Evolutionary conservation across 2,113 vertebrate species (phyloP).

Genomic region (Notarius quadriscutis): DNA sequence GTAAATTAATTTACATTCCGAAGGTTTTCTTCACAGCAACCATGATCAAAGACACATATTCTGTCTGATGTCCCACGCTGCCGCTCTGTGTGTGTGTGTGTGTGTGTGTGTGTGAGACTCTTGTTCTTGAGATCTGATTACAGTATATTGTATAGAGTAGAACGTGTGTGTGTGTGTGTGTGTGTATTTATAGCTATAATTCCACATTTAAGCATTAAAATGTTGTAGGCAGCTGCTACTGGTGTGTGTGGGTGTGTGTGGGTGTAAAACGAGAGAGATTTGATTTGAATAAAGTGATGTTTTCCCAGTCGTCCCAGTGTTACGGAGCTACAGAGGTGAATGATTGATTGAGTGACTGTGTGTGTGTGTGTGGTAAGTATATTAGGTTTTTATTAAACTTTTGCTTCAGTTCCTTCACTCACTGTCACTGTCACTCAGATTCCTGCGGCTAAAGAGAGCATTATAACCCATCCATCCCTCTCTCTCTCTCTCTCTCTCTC

Average conservation of each 20-base stretch:
- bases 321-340: slow-evolving; percentile 41
- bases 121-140: slow-evolving; percentile 20
- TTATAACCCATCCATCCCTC: slow-evolving; percentile 61
- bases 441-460: slow-evolving; percentile 53
- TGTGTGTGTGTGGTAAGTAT: slow-evolving; percentile 49
- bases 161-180: background rate
- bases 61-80: slow-evolving; percentile 76
- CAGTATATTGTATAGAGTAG: slow-evolving; percentile 1
- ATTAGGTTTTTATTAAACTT: slow-evolving; percentile 55
- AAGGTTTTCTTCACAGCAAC: slow-evolving; percentile 96
- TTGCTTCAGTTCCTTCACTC: slow-evolving; percentile 51
- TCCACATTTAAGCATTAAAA: background rate
- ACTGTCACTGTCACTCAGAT: slow-evolving; percentile 55
- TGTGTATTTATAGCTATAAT: slow-evolving; percentile 13
- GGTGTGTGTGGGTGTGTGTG: slow-evolving; percentile 33
- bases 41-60: slow-evolving; percentile 97
- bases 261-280: background rate
- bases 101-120: slow-evolving; percentile 24
- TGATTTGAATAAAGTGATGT: slow-evolving; percentile 48
- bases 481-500: slow-evolving; percentile 46
- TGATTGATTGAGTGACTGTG: slow-evolving; percentile 45
- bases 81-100: slow-evolving; percentile 17
- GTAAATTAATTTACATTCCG: slow-evolving; percentile 98
- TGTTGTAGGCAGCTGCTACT: slow-evolving; percentile 7
- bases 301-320: slow-evolving; percentile 40